Conservation (phyloP, 2,888 invertebrate species). For the Troilus luridus region DNA sequence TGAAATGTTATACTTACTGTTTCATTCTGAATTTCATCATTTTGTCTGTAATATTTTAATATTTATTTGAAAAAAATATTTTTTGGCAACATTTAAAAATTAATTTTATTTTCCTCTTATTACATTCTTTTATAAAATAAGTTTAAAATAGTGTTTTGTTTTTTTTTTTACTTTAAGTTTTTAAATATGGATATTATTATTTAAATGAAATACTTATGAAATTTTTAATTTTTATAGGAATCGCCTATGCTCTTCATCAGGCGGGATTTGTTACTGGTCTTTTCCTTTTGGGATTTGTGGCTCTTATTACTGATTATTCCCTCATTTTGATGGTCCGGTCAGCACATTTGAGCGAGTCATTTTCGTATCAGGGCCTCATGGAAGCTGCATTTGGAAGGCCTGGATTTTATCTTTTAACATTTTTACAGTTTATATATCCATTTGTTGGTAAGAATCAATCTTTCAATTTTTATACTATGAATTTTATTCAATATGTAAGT, state of each 20-base stretch:
- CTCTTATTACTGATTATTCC: conserved; percentile 85
- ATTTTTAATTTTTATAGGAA: conserved; percentile 70
- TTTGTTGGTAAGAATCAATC: conserved; percentile 79
- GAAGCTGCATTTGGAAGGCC: conserved; percentile 84
- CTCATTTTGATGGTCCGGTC: conserved; percentile 83
- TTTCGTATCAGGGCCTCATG: conserved; percentile 85
- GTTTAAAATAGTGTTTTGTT: background rate
- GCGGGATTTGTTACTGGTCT: conserved; percentile 86
- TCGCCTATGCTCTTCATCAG: conserved; percentile 85
- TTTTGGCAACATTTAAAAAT: background rate
- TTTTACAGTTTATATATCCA: conserved; percentile 86
- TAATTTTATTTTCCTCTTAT: background rate
- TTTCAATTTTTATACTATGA: background rate
- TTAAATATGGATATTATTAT: background rate
- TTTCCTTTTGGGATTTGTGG: conserved; percentile 78
- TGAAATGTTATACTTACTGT: too few relatives aligned
- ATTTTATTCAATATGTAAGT: background rate
- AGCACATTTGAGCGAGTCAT: conserved; percentile 82
- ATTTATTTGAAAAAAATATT: background rate
- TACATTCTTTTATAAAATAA: background rate
- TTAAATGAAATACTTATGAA: background rate
- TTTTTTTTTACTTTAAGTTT: background rate
- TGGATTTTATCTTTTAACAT: conserved; percentile 82
- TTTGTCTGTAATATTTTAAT: background rate
- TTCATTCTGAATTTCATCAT: too few relatives aligned